These are phyloP conservation scores for Halictus ligatus DNA, from an alignment of 2,888 invertebrate genomes.

Conservation along the genomic window DNA sequence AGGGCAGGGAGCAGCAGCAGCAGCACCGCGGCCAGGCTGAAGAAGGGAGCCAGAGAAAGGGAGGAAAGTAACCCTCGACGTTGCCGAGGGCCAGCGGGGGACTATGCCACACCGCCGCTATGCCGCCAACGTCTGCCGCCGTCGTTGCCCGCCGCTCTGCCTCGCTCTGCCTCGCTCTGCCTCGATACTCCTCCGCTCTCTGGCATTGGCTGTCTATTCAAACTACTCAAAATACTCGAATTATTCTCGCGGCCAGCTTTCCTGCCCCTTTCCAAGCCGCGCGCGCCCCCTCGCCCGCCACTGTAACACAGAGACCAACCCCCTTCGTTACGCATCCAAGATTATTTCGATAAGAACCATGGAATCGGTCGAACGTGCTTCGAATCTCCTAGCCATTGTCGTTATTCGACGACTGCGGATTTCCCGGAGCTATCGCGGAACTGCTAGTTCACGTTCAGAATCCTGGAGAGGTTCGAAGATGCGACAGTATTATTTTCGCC, in stretches of 20 bases:
- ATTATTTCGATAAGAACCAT: constrained; percentile 11
- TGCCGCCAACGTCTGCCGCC: constrained; percentile 5
- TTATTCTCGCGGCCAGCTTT: constrained; percentile 22
- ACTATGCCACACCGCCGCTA: constrained; percentile 2
- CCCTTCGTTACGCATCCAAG: constrained; percentile 9
- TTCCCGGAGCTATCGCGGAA: neutral
- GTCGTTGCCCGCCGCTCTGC: no score
- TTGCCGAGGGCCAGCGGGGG: constrained; percentile 65
- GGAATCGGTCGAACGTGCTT: neutral
- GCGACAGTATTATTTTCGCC: neutral
- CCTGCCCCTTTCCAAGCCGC: neutral
- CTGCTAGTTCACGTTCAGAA: neutral
- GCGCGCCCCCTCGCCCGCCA: neutral
- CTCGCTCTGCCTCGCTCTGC: neutral
- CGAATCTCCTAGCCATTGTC: neutral
- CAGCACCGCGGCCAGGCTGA: constrained; percentile 37
- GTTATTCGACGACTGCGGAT: neutral
- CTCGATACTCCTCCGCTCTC: neutral
- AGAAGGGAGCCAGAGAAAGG: constrained; percentile 50
- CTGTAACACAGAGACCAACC: neutral
- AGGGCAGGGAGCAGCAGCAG: constrained; percentile 45
- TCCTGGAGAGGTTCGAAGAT: neutral
- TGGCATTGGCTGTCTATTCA: constrained; percentile 60
- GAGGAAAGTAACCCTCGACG: constrained; percentile 64
- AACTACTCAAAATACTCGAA: constrained; percentile 67